phyloP scores from a whole-genome alignment of 2,888 invertebrate species.

The Colostygia pectinataria region DNA sequence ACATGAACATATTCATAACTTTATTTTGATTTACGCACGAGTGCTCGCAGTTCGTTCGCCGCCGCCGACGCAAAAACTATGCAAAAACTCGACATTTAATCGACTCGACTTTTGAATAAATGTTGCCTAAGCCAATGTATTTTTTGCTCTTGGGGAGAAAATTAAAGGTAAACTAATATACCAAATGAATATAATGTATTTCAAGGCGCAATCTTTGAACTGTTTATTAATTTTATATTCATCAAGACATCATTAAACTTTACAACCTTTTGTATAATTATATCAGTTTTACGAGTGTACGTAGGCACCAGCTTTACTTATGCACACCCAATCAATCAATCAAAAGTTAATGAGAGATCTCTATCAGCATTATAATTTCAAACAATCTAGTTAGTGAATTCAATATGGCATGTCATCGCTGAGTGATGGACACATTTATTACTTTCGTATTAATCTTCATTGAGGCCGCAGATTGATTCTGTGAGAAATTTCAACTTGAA shows the following conservation, averaged over 20 bases:
- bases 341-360: slow-evolving; percentile 41
- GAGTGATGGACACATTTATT: slow-evolving; percentile 40
- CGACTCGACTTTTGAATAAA: slow-evolving; percentile 40
- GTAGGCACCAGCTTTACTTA: not conserved
- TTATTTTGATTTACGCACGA: slow-evolving; percentile 56
- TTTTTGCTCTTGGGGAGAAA: slow-evolving; percentile 4
- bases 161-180: not conserved
- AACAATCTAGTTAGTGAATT: slow-evolving; percentile 38
- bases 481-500: too few relatives aligned
- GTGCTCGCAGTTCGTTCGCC: slow-evolving; percentile 40
- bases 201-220: not conserved
- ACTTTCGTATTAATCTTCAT: slow-evolving; percentile 43
- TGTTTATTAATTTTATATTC: slow-evolving; percentile 1
- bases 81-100: slow-evolving; percentile 43
- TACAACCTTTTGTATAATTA: slow-evolving; percentile 1
- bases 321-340: slow-evolving; percentile 43
- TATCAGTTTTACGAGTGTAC: not conserved
- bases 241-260: not conserved
- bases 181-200: not conserved
- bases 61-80: slow-evolving; percentile 30
- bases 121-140: slow-evolving; percentile 3
- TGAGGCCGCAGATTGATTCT: slow-evolving; percentile 26
- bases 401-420: slow-evolving; percentile 38
- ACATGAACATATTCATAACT: slow-evolving; percentile 48
- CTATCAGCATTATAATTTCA: slow-evolving; percentile 39